Percentiles rank a stretch among this genome's conserved stretches.
Conservation (phyloP, 2,797 vertebrate species). For the Anabas testudineus region DNA sequence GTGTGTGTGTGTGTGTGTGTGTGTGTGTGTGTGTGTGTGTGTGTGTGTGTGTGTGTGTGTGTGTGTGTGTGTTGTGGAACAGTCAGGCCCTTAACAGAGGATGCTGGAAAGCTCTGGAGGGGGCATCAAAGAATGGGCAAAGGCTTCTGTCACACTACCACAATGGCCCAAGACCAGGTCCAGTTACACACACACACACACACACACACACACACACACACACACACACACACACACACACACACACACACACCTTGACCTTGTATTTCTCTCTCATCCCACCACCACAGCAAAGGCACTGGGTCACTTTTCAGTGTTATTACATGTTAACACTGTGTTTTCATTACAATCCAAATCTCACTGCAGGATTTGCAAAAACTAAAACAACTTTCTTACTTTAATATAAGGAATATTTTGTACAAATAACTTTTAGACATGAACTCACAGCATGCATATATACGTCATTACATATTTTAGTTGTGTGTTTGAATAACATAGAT, state of each 20-base stretch:
- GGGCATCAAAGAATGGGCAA: slow-evolving; percentile 72
- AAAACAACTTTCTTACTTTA: too few relatives aligned
- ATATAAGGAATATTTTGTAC: too few relatives aligned
- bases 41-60: slow-evolving; percentile 32
- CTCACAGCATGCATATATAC: neutral
- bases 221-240: slow-evolving; percentile 21
- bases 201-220: slow-evolving; percentile 25
- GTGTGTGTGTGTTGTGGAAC: slow-evolving; percentile 19
- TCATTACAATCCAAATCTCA: neutral
- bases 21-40: slow-evolving; percentile 44
- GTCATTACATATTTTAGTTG: neutral
- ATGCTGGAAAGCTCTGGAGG: slow-evolving; percentile 60
- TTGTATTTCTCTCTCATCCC: slow-evolving; percentile 6
- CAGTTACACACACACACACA: slow-evolving; percentile 32
- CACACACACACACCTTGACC: slow-evolving; percentile 17
- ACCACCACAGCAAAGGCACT: neutral
- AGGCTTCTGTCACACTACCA: slow-evolving; percentile 61
- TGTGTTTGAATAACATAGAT: neutral
- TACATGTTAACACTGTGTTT: too few relatives aligned
- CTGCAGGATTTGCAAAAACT: neutral
- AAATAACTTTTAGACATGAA: neutral
- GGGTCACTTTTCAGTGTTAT: too few relatives aligned
- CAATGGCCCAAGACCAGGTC: slow-evolving; percentile 57
- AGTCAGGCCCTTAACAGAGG: slow-evolving; percentile 45
- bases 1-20: slow-evolving; percentile 32